Evolutionary conservation across 2,888 invertebrate genomes (phyloP).

Genomic region (Hypsopygia costalis): DNA sequence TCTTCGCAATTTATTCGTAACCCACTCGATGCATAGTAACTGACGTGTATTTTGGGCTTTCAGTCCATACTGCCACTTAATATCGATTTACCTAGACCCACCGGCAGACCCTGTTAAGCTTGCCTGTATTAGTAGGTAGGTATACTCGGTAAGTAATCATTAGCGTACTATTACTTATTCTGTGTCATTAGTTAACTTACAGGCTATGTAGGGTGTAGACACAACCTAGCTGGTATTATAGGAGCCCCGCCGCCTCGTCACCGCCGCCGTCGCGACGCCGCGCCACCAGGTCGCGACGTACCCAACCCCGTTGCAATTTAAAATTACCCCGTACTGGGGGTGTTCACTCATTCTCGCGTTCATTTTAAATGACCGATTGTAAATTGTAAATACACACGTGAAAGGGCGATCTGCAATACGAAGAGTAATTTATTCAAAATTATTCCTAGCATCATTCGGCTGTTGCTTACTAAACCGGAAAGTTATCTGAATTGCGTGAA

Average conservation of each 20-base stretch:
- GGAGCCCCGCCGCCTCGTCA: slow-evolving; percentile 26
- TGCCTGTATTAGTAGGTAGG: too few species aligned
- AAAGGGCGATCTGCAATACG: slow-evolving; percentile 36
- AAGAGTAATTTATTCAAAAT: slow-evolving; percentile 51
- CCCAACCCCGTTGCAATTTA: slow-evolving; percentile 57
- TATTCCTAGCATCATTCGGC: slow-evolving; percentile 48
- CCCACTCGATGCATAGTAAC: too few species aligned
- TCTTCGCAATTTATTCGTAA: too few species aligned
- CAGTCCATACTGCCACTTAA: too few species aligned
- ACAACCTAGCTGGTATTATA: too few species aligned
- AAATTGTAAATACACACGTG: slow-evolving; percentile 41
- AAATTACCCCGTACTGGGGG: slow-evolving; percentile 59
- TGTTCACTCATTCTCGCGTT: slow-evolving; percentile 38
- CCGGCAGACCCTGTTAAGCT: too few species aligned
- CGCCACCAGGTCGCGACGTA: slow-evolving; percentile 38
- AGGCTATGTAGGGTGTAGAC: too few species aligned
- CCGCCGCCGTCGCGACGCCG: slow-evolving; percentile 31
- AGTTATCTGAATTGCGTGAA: slow-evolving; percentile 64
- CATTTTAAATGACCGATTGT: slow-evolving; percentile 44
- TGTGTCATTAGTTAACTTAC: too few species aligned
- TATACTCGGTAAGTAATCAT: too few species aligned
- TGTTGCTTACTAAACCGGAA: slow-evolving; percentile 59
- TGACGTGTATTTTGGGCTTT: too few species aligned
- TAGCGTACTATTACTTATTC: too few species aligned
- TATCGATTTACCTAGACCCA: too few species aligned